Evolutionary conservation across 2,888 invertebrate species (phyloP).

Genomic region (Torymus tubicola): DNA sequence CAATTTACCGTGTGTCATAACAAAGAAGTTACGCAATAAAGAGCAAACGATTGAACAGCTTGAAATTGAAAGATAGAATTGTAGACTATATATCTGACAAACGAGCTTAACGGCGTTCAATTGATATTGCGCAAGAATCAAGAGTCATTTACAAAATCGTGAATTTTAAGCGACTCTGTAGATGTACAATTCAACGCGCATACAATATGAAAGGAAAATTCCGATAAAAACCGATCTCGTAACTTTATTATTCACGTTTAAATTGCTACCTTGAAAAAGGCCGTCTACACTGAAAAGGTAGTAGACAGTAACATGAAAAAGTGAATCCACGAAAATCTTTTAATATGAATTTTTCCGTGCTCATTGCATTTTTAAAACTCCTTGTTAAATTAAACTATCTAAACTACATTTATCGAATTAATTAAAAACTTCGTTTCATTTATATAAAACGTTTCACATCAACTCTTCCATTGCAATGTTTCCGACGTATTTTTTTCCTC

Average conservation of each 20-base stretch:
- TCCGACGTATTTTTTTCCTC: too few relatives aligned
- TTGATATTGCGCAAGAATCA: constrained; percentile 34
- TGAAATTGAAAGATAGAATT: constrained; percentile 39
- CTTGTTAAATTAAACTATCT: too few relatives aligned
- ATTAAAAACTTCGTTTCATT: too few relatives aligned
- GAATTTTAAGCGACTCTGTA: constrained; percentile 4
- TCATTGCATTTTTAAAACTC: too few relatives aligned
- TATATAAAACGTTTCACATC: too few relatives aligned
- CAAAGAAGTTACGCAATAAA: constrained; percentile 20
- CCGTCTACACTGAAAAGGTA: too few relatives aligned
- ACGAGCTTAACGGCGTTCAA: constrained; percentile 22
- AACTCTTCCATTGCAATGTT: too few relatives aligned
- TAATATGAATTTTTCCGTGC: too few relatives aligned
- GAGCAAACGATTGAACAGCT: constrained; percentile 15
- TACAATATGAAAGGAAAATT: background rate
- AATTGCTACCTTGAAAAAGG: too few relatives aligned
- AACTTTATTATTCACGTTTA: background rate
- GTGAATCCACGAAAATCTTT: too few relatives aligned
- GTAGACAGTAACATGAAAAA: too few relatives aligned
- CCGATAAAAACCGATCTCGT: background rate
- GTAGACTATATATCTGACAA: background rate
- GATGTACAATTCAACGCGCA: constrained; percentile 3
- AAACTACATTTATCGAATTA: too few relatives aligned
- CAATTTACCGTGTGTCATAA: constrained; percentile 12
- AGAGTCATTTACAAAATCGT: constrained; percentile 9